phyloP scores from a whole-genome alignment of 2,113 vertebrate species.

The Mungos mungo region DNA sequence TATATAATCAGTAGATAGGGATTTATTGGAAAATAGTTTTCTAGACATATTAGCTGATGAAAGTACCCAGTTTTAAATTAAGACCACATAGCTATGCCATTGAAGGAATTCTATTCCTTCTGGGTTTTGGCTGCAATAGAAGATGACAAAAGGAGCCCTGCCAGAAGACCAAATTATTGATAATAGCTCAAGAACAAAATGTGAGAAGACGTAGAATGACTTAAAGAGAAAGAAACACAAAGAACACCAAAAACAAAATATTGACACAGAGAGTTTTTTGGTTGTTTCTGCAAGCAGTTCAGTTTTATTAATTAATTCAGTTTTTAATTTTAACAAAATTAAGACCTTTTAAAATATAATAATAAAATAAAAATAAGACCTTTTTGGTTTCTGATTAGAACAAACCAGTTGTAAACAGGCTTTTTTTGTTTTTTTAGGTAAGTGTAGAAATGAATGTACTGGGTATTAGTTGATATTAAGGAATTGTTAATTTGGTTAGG shows the following conservation, averaged over 20 bases:
- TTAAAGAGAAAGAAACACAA: not conserved
- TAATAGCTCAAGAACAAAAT: not conserved
- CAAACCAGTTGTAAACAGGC: not conserved
- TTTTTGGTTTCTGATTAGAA: not conserved
- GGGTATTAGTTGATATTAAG: not conserved
- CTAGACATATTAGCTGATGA: slow-evolving; percentile 17
- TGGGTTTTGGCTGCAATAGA: not conserved
- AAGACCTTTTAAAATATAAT: not conserved
- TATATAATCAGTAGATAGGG: not conserved
- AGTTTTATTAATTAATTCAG: not conserved
- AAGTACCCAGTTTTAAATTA: slow-evolving; percentile 44
- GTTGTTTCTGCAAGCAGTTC: not conserved
- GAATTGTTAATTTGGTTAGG: slow-evolving; percentile 26
- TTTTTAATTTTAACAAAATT: not conserved
- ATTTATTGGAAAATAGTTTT: slow-evolving; percentile 20
- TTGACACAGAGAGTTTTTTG: not conserved
- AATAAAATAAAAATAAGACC: not conserved
- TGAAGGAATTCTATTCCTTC: slow-evolving; percentile 4
- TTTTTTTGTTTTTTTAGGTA: not conserved
- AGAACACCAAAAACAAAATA: not conserved
- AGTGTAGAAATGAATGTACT: not conserved
- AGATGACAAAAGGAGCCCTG: not conserved
- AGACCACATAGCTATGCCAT: not conserved
- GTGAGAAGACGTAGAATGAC: not conserved
- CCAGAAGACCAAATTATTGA: not conserved